These are phyloP conservation scores for Epirrhoe tristata DNA, from an alignment of 2,888 invertebrate genomes.

Conservation along the genomic window DNA sequence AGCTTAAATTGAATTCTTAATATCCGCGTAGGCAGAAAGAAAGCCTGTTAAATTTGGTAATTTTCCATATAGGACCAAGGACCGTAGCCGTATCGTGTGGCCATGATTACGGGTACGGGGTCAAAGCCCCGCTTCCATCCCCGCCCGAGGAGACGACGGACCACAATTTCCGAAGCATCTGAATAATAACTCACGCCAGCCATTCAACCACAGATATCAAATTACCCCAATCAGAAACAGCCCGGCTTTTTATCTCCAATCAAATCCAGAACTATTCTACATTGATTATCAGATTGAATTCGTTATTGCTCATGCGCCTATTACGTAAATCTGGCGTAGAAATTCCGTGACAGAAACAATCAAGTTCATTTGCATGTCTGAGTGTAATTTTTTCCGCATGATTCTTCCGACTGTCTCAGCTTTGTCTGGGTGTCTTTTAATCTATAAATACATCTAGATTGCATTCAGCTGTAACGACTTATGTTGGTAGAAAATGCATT, in stretches of 20 bases:
- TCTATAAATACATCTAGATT: conserved; percentile 35
- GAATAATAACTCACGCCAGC: conserved; percentile 44
- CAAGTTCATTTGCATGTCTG: conserved; percentile 69
- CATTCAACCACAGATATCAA: conserved; percentile 42
- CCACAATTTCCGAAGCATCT: conserved; percentile 47
- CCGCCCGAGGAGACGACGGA: conserved; percentile 38
- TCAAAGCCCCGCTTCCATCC: conserved; percentile 60
- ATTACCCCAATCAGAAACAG: conserved; percentile 40
- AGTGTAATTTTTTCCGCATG: conserved; percentile 57
- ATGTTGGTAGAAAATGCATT: neutral
- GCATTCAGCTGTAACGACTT: conserved; percentile 26
- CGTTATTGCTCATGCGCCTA: conserved; percentile 37
- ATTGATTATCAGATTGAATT: conserved; percentile 33
- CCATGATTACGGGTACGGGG: conserved; percentile 67
- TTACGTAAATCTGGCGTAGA: conserved; percentile 46
- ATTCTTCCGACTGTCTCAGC: conserved; percentile 67
- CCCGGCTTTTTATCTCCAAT: conserved; percentile 33
- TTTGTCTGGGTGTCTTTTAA: conserved; percentile 56
- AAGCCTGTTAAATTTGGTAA: conserved; percentile 16
- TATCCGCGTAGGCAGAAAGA: conserved; percentile 19
- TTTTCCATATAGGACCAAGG: conserved; percentile 32
- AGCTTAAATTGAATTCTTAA: conserved; percentile 21
- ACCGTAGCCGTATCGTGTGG: conserved; percentile 36
- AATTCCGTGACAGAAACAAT: conserved; percentile 64
- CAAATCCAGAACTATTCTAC: conserved; percentile 35